phyloP scores from a whole-genome alignment of 1,140 invertebrate species.

The Lordiphosa mommai region DNA sequence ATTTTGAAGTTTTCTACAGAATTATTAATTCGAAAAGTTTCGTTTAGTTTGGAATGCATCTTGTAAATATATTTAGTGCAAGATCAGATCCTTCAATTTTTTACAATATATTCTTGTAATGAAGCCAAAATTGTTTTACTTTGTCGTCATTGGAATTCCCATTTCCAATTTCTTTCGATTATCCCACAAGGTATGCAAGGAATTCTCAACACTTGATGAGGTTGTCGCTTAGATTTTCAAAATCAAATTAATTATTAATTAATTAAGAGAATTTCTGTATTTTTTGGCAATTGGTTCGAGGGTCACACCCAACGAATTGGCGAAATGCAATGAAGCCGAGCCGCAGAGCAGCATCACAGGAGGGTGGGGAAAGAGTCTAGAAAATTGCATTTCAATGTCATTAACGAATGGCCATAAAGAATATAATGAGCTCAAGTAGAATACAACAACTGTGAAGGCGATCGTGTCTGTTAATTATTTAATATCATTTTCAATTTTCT shows the following conservation, averaged over 20 bases:
- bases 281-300: conserved; percentile 52
- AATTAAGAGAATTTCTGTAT: conserved; percentile 39
- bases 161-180: too few relatives aligned
- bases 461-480: conserved; percentile 69
- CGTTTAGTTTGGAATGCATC: too few relatives aligned
- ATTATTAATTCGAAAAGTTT: too few relatives aligned
- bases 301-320: conserved; percentile 23
- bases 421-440: too few relatives aligned
- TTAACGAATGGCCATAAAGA: conserved; percentile 40
- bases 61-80: too few relatives aligned
- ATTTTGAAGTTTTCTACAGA: too few relatives aligned
- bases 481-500: conserved; percentile 75
- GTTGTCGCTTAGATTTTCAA: conserved; percentile 40
- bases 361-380: background rate
- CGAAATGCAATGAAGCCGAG: conserved; percentile 23
- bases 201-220: conserved; percentile 30
- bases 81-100: too few relatives aligned
- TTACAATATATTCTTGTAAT: too few relatives aligned
- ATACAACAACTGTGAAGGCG: conserved; percentile 7
- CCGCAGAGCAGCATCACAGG: background rate
- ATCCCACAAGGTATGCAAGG: conserved; percentile 27
- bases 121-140: too few relatives aligned
- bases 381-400: conserved; percentile 74
- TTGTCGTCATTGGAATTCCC: too few relatives aligned
- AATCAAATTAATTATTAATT: conserved; percentile 64